Conservation (phyloP, 2,113 vertebrate species). For the Mustelus asterias region DNA sequence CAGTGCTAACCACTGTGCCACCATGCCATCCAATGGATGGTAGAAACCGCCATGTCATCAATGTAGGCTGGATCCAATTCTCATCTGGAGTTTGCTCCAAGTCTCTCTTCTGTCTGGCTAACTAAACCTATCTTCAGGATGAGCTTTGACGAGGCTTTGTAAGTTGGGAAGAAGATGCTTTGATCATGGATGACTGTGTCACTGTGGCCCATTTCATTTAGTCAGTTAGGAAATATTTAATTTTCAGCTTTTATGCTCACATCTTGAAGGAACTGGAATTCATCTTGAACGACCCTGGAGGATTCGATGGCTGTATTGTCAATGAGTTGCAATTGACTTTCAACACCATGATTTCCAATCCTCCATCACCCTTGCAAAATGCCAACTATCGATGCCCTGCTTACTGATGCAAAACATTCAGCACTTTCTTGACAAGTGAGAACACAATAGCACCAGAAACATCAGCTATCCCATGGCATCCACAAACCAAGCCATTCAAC, state of each 20-base stretch:
- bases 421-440: not conserved
- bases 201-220: not conserved
- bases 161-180: not conserved
- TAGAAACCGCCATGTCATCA: not conserved
- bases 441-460: not conserved
- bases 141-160: not conserved
- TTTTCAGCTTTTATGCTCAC: not conserved
- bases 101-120: not conserved
- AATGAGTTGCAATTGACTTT: not conserved
- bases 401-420: not conserved
- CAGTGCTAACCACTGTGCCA: too few species aligned
- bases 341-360: not conserved
- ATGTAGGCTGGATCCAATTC: not conserved
- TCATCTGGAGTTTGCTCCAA: not conserved
- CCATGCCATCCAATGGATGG: too few species aligned
- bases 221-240: not conserved
- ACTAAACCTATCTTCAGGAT: not conserved
- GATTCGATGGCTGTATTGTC: not conserved
- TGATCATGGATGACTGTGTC: not conserved
- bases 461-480: not conserved
- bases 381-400: not conserved
- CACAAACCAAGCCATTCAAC: not conserved
- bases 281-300: not conserved
- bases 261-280: not conserved
- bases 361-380: not conserved